phyloP scores from a whole-genome alignment of 53 echinoderm and acorn worm species.

The Luidia sarsii region DNA sequence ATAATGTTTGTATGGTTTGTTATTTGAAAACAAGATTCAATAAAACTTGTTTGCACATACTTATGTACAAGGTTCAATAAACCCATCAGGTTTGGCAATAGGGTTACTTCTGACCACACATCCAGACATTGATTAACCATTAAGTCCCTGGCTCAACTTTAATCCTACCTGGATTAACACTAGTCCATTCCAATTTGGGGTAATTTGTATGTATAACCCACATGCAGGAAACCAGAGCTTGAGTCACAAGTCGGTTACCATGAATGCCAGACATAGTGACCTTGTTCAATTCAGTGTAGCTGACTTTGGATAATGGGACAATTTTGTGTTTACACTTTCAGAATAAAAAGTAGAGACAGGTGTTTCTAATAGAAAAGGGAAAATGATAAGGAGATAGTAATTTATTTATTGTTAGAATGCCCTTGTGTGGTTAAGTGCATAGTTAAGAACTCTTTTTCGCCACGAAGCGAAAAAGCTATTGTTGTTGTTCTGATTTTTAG shows the following conservation, averaged over 20 bases:
- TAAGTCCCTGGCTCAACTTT: conserved; percentile 47
- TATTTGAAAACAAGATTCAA: too few relatives aligned
- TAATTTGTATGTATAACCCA: conserved; percentile 43
- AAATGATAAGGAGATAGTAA: too few relatives aligned
- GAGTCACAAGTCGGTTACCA: conserved; percentile 44
- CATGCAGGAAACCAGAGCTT: conserved; percentile 33
- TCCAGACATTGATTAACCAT: conserved; percentile 41
- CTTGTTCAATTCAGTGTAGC: conserved; percentile 20
- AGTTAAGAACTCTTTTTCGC: too few relatives aligned
- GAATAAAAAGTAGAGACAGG: not conserved
- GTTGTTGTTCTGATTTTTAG: too few relatives aligned
- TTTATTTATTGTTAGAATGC: too few relatives aligned
- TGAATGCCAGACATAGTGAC: conserved; percentile 17
- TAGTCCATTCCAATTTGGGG: conserved; percentile 50
- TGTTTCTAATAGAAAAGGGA: too few relatives aligned
- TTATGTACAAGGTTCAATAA: conserved; percentile 1
- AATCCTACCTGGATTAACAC: conserved; percentile 53
- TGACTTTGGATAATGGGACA: not conserved
- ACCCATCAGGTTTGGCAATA: conserved; percentile 12
- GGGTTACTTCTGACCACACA: not conserved
- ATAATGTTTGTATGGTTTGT: too few relatives aligned
- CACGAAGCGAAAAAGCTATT: too few relatives aligned
- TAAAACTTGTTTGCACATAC: too few relatives aligned
- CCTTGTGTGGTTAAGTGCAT: too few relatives aligned
- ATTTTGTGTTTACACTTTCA: conserved; percentile 1